Evolutionary conservation across 2,797 vertebrate genomes (phyloP).

Genomic region (Sebastes itinus): DNA sequence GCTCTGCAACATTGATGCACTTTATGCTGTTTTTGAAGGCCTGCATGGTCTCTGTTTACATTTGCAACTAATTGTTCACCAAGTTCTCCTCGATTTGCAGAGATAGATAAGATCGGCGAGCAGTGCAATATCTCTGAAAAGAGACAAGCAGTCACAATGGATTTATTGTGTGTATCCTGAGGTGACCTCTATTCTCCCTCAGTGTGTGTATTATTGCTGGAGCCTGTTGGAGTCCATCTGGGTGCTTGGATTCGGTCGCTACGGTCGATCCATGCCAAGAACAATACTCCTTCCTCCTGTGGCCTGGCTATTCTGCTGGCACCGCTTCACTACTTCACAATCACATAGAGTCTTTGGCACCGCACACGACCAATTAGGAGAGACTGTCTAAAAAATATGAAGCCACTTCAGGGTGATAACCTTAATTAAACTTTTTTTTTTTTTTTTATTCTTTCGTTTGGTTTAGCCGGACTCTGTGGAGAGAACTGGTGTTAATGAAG

Average conservation of each 20-base stretch:
- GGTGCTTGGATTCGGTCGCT: constrained; percentile 65
- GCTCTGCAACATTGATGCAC: not conserved
- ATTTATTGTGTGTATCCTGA: constrained; percentile 74
- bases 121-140: constrained; percentile 52
- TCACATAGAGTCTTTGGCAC: constrained; percentile 54
- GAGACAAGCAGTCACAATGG: constrained; percentile 66
- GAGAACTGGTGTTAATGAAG: constrained; percentile 18
- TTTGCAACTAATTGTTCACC: constrained; percentile 39
- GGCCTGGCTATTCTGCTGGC: constrained; percentile 66
- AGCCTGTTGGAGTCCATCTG: constrained; percentile 75
- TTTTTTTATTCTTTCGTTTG: not conserved
- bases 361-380: constrained; percentile 47
- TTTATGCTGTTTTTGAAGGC: constrained; percentile 3
- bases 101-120: constrained; percentile 41
- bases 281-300: constrained; percentile 72
- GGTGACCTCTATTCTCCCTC: constrained; percentile 67
- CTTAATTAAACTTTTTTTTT: constrained; percentile 24
- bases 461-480: not conserved
- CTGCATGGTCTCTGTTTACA: constrained; percentile 12
- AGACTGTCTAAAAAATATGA: constrained; percentile 26
- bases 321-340: constrained; percentile 54
- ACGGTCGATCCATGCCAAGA: constrained; percentile 65
- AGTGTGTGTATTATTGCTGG: constrained; percentile 69
- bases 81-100: constrained; percentile 19
- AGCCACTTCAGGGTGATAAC: constrained; percentile 39